Base-by-base conservation (phyloP, 1,140 invertebrate genomes). In the Elysia chlorotica region DNA sequence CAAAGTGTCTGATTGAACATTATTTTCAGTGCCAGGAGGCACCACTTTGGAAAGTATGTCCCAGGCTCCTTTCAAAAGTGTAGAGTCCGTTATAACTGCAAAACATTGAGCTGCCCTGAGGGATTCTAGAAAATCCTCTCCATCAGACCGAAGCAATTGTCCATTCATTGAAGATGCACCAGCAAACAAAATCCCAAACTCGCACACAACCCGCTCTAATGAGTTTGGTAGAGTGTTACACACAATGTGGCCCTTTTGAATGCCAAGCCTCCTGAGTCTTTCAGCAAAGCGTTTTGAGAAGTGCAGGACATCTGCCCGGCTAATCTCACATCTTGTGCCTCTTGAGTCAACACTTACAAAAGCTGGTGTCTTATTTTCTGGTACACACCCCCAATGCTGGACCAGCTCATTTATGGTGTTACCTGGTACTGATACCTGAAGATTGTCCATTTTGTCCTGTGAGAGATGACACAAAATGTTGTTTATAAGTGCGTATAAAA, bases 151-250 rank as follows among this genome's bases (percentile, higher is more conserved):
- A 19, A 76, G 53, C 5, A 76, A 48, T 38, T 76, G 75, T 14
- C 68, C 75, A 41, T 76, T 76, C 54, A 74, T 65, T 1, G 75
- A 59, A 33, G 59, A 25, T 21, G 68, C 72, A 10, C 75, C 75
- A 2, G 69, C 65, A 25, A 73, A 68, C 0, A 56, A 23, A 5
- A 70, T 71, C 23, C 72, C 75, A 30, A 76, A 68, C 10, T 76
- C 75, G 25, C 68, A 67, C 14, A 76, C 48, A 35, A 76, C 57
- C 41, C 75, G 67, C 41, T 76, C 75, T n/a, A 74, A 41, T 21
- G 65, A 71, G 65, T 76, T 76, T n/a, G 75, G 75, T 36, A 76
- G 35, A 17, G 72, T 31, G 35, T 73, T 73, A 37, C 75, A 67
- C 28, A 76, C 65, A 19, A 72, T 67, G 19, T 67, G 37, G 14